Conservation (phyloP, 2,113 vertebrate species). For the Otis tarda region DNA sequence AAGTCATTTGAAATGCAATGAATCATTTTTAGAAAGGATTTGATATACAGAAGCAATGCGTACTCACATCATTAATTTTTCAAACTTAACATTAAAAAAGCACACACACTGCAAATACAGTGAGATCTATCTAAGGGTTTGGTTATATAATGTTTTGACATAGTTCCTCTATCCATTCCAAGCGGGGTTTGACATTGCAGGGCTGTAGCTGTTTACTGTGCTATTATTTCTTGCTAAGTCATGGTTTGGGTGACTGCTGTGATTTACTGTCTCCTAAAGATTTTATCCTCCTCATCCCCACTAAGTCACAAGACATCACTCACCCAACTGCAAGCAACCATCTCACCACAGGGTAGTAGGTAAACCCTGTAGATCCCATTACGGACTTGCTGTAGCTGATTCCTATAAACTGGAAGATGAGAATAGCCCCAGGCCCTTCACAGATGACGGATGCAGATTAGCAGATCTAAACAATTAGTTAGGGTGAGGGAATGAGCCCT, state of each 20-base stretch:
- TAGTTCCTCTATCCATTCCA: neutral
- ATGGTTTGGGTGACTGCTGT: neutral
- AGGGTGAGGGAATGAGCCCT: conserved; percentile 70
- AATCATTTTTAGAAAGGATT: neutral
- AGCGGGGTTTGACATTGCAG: neutral
- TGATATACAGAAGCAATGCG: conserved; percentile 45
- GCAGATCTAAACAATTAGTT: conserved; percentile 78
- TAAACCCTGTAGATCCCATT: conserved; percentile 30
- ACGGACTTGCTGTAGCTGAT: neutral
- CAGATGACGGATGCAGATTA: conserved; percentile 73
- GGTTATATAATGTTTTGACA: neutral
- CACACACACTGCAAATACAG: neutral
- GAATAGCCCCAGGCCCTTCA: conserved; percentile 35
- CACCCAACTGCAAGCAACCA: neutral
- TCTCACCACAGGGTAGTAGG: neutral
- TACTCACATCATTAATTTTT: conserved; percentile 46
- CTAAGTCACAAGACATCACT: neutral
- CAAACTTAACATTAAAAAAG: conserved; percentile 4
- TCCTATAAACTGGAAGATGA: conserved; percentile 69
- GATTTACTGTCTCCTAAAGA: neutral
- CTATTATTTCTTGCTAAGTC: neutral
- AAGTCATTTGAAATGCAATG: conserved; percentile 27
- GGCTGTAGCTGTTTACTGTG: neutral
- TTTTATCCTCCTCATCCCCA: neutral
- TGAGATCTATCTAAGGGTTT: neutral